phyloP scores from a whole-genome alignment of 2,888 invertebrate genomes.

The Vannuccia rotundouncinata region DNA sequence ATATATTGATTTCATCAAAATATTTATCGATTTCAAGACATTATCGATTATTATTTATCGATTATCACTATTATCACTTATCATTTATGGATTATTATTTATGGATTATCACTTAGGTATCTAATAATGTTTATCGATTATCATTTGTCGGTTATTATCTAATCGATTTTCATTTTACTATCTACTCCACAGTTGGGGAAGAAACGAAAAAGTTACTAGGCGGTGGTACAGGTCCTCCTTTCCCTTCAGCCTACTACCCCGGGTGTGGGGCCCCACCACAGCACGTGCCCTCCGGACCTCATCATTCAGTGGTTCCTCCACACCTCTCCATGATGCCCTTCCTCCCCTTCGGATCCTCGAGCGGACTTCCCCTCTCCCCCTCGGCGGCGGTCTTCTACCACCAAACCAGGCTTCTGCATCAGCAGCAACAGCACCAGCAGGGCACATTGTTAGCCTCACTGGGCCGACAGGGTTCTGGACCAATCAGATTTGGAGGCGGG shows the following conservation, averaged over 20 bases:
- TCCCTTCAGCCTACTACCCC: not conserved
- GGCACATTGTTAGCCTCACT: not conserved
- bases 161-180: not conserved
- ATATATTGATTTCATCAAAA: too few relatives aligned
- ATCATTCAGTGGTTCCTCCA: not conserved
- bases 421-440: not conserved
- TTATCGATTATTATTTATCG: too few relatives aligned
- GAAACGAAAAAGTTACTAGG: not conserved
- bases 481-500: not conserved
- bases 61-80: too few relatives aligned
- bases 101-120: too few relatives aligned
- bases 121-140: not conserved
- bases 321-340: not conserved
- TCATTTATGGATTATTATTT: too few relatives aligned
- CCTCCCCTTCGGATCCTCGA: not conserved
- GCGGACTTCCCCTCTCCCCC: not conserved
- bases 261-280: not conserved
- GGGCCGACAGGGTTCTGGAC: not conserved
- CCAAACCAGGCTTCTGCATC: not conserved
- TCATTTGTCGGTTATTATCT: not conserved
- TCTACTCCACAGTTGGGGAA: not conserved
- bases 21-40: too few relatives aligned
- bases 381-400: not conserved
- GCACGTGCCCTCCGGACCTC: not conserved
- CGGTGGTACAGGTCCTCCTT: not conserved